Conservation (phyloP, 2,113 vertebrate genomes). For the Aphelocoma coerulescens region DNA sequence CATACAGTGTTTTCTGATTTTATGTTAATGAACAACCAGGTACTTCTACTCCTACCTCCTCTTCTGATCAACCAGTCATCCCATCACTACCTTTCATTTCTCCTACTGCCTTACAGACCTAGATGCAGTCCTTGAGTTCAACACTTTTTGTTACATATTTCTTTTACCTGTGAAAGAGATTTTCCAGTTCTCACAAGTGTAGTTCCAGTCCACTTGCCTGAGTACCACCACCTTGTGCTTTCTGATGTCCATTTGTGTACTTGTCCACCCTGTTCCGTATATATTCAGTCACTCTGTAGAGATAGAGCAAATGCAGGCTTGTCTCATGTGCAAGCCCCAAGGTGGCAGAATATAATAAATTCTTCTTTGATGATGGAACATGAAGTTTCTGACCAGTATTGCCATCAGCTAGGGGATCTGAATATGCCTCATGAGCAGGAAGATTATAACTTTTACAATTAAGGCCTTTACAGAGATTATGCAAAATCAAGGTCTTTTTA, state of each 20-base stretch:
- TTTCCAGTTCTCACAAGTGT: neutral
- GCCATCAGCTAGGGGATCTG: neutral
- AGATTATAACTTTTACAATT: neutral
- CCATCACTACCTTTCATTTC: neutral
- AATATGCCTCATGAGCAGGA: neutral
- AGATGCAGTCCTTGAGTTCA: neutral
- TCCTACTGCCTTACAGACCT: neutral
- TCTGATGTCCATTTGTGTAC: neutral
- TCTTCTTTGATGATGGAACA: neutral
- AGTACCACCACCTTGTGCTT: neutral
- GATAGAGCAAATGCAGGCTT: neutral
- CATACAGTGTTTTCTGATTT: neutral
- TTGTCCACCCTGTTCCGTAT: neutral
- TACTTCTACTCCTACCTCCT: neutral
- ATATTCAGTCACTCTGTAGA: neutral
- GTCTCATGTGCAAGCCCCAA: neutral
- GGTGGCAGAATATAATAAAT: neutral
- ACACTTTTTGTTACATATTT: neutral
- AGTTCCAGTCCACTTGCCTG: neutral
- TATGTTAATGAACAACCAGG: neutral
- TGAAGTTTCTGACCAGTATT: neutral
- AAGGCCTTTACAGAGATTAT: neutral
- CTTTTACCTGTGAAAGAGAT: neutral
- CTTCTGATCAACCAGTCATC: neutral
- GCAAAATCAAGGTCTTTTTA: neutral